Percentiles rank a stretch among this genome's conserved stretches.
phyloP scores from a whole-genome alignment of 2,797 vertebrate species.

The Decapterus maruadsi region DNA sequence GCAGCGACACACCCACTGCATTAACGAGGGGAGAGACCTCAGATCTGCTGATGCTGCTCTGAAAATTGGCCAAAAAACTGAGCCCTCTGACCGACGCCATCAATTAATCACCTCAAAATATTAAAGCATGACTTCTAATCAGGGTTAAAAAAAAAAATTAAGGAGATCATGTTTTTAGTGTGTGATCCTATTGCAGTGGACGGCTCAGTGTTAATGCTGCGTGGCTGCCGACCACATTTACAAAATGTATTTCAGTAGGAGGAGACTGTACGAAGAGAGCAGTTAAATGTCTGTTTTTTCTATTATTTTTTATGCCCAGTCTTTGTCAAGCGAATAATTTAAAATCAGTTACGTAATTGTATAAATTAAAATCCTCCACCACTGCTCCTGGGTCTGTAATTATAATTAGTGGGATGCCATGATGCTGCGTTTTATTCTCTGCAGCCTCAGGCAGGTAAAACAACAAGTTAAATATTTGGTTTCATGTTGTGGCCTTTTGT shows the following conservation, averaged over 20 bases:
- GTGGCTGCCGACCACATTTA: neutral
- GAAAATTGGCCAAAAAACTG: neutral
- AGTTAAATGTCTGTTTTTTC: neutral
- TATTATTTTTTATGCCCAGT: neutral
- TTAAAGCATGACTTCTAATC: neutral
- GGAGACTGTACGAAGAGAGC: neutral
- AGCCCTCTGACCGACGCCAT: neutral
- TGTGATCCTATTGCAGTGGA: neutral
- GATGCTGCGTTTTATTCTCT: neutral
- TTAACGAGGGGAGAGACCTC: neutral
- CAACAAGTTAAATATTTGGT: conserved; percentile 18
- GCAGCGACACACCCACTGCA: neutral
- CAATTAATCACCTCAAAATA: neutral
- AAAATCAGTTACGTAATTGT: neutral
- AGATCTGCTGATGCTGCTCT: neutral
- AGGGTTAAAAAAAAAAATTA: neutral
- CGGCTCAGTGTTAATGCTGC: conserved; percentile 15
- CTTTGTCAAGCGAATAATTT: neutral
- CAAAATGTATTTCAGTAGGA: neutral
- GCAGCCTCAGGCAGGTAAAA: conserved; percentile 8
- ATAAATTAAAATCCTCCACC: neutral
- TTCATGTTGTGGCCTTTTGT: conserved; percentile 25
- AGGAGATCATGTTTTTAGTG: neutral
- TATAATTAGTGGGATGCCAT: neutral
- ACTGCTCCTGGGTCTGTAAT: too few relatives aligned